These are phyloP conservation scores for Rhagonycha lutea DNA, from an alignment of 2,888 invertebrate genomes.

Conservation along the genomic window DNA sequence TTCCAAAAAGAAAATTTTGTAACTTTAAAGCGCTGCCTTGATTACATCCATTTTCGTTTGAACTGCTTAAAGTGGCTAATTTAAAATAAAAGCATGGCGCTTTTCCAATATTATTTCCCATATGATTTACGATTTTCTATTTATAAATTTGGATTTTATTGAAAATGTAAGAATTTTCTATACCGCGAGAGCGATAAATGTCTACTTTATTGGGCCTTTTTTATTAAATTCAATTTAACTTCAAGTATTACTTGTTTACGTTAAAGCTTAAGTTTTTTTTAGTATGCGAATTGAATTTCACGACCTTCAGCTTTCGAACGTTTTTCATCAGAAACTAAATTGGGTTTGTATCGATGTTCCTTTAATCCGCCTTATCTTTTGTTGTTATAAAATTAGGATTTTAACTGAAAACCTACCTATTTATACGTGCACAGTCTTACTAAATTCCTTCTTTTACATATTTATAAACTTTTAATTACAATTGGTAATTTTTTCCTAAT, in stretches of 20 bases:
- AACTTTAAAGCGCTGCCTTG: background rate
- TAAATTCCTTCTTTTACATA: background rate
- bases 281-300: constrained; percentile 7
- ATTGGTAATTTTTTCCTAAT: background rate
- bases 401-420: background rate
- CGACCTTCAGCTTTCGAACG: constrained; percentile 8
- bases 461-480: background rate
- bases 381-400: background rate
- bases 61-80: background rate
- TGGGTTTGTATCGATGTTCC: constrained; percentile 2
- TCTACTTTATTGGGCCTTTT: background rate
- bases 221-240: constrained; percentile 14
- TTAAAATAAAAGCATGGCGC: background rate
- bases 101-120: background rate
- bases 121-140: background rate
- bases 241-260: constrained; percentile 15
- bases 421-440: background rate
- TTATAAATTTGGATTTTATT: background rate
- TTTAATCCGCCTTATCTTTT: background rate
- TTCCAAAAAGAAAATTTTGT: background rate
- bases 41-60: background rate
- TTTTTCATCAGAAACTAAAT: constrained; percentile 8
- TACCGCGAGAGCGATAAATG: background rate
- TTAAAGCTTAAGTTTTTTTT: constrained; percentile 16
- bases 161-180: background rate